A percentile compares a stretch with the other conserved stretches of the same genome.
Conservation (phyloP, 2,888 invertebrate genomes). For the Pelosia muscerda region DNA sequence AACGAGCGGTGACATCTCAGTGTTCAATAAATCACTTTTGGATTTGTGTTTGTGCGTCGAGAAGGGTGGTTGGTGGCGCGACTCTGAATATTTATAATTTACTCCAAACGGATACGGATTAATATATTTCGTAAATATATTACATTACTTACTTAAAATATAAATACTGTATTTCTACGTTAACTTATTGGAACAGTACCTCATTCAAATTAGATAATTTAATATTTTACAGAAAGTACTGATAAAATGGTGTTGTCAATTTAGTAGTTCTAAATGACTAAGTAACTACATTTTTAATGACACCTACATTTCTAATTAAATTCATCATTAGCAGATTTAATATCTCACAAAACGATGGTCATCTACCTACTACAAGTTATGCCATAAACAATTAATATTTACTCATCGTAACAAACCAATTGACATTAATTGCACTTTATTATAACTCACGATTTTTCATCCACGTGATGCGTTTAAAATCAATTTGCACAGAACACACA, state of each 20-base stretch:
- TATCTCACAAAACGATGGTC: not conserved
- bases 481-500: conserved; percentile 63
- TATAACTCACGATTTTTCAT: conserved; percentile 60
- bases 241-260: too few species aligned
- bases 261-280: too few species aligned
- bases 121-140: too few species aligned
- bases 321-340: not conserved
- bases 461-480: conserved; percentile 71
- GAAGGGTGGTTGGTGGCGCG: conserved; percentile 54
- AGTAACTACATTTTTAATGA: conserved; percentile 16
- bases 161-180: not conserved
- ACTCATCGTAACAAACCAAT: conserved; percentile 57
- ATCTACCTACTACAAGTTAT: not conserved
- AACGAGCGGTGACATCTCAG: conserved; percentile 58
- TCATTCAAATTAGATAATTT: too few species aligned
- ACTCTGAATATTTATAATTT: conserved; percentile 46
- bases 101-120: not conserved
- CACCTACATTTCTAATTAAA: not conserved
- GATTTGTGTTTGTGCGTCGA: conserved; percentile 45
- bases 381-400: conserved; percentile 8
- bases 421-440: conserved; percentile 48
- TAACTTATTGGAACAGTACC: not conserved
- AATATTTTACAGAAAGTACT: too few species aligned
- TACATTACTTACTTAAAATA: not conserved
- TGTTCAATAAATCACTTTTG: conserved; percentile 18